Percentiles rank a stretch among this genome's conserved stretches.
phyloP scores from a whole-genome alignment of 2,113 vertebrate genomes.

The Clarias batrachus region DNA sequence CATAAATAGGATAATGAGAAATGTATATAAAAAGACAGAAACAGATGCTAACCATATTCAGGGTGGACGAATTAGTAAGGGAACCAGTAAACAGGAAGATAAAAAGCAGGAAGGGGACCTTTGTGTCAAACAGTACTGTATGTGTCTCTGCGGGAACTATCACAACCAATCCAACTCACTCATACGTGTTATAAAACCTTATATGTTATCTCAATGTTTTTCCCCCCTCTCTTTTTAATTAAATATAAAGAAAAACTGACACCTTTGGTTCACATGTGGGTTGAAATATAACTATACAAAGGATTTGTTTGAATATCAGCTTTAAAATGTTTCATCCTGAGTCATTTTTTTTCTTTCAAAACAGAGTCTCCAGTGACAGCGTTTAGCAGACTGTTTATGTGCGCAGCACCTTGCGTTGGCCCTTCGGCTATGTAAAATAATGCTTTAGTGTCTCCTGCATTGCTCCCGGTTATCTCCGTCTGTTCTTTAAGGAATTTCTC shows the following conservation, averaged over 20 bases:
- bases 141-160: no score
- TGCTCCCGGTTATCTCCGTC: conserved; percentile 67
- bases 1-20: neutral
- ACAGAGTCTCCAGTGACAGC: conserved; percentile 69
- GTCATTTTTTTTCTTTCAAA: conserved; percentile 62
- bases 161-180: conserved; percentile 14
- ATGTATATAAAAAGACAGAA: neutral
- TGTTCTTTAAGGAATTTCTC: conserved; percentile 66
- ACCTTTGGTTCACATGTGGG: conserved; percentile 32
- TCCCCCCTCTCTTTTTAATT: conserved; percentile 51
- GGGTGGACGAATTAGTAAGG: conserved; percentile 5
- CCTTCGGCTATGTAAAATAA: conserved; percentile 76
- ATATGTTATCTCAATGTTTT: conserved; percentile 50
- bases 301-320: conserved; percentile 66
- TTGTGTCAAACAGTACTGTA: neutral
- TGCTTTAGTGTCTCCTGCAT: conserved; percentile 73
- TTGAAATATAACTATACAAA: conserved; percentile 57
- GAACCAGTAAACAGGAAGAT: neutral
- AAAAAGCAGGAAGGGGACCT: neutral
- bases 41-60: neutral
- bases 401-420: conserved; percentile 63
- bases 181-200: conserved; percentile 52
- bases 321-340: conserved; percentile 67
- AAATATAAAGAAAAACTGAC: conserved; percentile 30
- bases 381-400: conserved; percentile 73